Evolutionary conservation across 2,888 invertebrate species (phyloP).

Genomic region (Balanococcus diminutus): DNA sequence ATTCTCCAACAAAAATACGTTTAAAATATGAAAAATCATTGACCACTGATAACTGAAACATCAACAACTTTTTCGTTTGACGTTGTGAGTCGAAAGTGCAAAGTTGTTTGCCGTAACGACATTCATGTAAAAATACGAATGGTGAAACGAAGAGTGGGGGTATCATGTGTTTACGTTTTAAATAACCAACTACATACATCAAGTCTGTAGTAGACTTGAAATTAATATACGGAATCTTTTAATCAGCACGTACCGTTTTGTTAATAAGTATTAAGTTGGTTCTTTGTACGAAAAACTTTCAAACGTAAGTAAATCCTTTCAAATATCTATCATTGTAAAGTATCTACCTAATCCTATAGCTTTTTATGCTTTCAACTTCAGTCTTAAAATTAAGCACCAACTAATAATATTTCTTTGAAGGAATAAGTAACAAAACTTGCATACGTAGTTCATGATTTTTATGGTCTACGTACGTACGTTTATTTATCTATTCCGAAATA

Average conservation of each 20-base stretch:
- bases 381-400: too few species aligned
- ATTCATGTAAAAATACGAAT: not conserved
- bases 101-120: not conserved
- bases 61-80: not conserved
- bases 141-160: constrained; percentile 9
- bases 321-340: too few species aligned
- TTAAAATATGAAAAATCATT: not conserved
- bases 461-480: too few species aligned
- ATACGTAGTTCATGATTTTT: too few species aligned
- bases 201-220: not conserved
- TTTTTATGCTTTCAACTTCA: too few species aligned
- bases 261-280: not conserved
- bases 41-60: not conserved
- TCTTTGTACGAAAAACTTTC: not conserved
- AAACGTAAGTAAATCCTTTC: not conserved
- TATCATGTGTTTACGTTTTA: constrained; percentile 29
- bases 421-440: too few species aligned
- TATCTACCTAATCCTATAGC: not conserved
- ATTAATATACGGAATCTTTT: not conserved
- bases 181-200: not conserved
- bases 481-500: too few species aligned
- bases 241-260: not conserved
- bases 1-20: not conserved
- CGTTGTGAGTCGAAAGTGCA: not conserved
- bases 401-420: too few species aligned